phyloP scores from a whole-genome alignment of 2,113 vertebrate genomes.

The Brachypteracias leptosomus region DNA sequence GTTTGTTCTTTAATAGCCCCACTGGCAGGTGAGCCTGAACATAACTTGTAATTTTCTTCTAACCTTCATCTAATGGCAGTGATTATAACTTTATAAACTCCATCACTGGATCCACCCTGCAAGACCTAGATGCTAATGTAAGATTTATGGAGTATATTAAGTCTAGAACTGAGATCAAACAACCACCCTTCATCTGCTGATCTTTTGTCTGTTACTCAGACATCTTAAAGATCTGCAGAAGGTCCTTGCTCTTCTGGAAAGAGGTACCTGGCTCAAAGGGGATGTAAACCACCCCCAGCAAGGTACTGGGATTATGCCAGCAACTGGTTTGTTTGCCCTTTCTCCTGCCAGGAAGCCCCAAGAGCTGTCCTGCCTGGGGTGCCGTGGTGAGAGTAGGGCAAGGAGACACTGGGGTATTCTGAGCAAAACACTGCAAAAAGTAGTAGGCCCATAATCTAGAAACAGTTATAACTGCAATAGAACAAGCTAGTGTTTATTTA shows the following conservation, averaged over 20 bases:
- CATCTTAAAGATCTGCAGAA: neutral
- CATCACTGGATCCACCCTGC: constrained; percentile 14
- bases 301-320: neutral
- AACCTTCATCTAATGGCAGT: neutral
- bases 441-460: neutral
- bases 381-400: neutral
- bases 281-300: neutral
- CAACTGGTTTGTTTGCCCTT: neutral
- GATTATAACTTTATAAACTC: constrained; percentile 21
- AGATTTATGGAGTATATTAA: constrained; percentile 48
- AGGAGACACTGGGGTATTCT: neutral
- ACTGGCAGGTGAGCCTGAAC: neutral
- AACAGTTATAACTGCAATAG: accelerated
- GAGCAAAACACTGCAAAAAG: neutral
- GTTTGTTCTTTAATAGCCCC: neutral
- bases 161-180: neutral
- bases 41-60: neutral
- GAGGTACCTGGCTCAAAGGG: neutral
- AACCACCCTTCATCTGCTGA: neutral
- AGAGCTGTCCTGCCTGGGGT: neutral
- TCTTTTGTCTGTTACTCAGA: neutral
- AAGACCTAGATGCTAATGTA: constrained; percentile 5
- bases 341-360: neutral
- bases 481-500: neutral
- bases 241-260: neutral